phyloP scores from a whole-genome alignment of 2,113 vertebrate genomes.

The Caranx melampygus region DNA sequence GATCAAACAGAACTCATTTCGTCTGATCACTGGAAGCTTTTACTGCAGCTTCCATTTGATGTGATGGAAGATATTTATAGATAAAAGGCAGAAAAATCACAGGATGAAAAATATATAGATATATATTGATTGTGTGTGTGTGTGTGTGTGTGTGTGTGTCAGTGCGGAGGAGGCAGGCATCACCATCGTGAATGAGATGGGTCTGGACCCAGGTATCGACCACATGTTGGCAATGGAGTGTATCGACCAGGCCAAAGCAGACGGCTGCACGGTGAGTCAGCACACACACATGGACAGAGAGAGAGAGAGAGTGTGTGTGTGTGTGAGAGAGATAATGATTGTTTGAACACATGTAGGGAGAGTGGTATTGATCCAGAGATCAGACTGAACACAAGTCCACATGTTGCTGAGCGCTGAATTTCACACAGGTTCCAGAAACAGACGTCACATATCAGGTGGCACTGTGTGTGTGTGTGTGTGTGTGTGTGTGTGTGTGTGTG shows the following conservation, averaged over 20 bases:
- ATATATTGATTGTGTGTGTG: background rate
- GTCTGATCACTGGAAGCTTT: too few species aligned
- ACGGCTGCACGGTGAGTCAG: conserved; percentile 91
- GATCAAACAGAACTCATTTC: too few species aligned
- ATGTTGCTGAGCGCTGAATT: background rate
- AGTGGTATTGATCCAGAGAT: background rate
- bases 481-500: too few species aligned
- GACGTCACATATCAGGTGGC: background rate
- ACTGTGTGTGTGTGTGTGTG: too few species aligned
- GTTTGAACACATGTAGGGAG: conserved; percentile 1
- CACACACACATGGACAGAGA: background rate
- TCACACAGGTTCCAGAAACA: background rate
- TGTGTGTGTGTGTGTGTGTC: conserved; percentile 33
- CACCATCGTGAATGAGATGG: conserved; percentile 93
- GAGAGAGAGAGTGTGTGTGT: conserved; percentile 35
- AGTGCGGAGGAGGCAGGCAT: conserved; percentile 92
- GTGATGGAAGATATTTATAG: too few species aligned
- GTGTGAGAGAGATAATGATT: conserved; percentile 12
- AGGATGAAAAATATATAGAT: too few species aligned
- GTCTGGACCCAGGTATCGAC: conserved; percentile 98
- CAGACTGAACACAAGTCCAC: background rate
- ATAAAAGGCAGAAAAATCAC: too few species aligned
- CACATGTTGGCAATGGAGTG: conserved; percentile 99
- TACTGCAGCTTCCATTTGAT: background rate
- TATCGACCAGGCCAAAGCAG: conserved; percentile 93